Conservation (phyloP, 2,113 vertebrate species). For the Lanius collurio region DNA sequence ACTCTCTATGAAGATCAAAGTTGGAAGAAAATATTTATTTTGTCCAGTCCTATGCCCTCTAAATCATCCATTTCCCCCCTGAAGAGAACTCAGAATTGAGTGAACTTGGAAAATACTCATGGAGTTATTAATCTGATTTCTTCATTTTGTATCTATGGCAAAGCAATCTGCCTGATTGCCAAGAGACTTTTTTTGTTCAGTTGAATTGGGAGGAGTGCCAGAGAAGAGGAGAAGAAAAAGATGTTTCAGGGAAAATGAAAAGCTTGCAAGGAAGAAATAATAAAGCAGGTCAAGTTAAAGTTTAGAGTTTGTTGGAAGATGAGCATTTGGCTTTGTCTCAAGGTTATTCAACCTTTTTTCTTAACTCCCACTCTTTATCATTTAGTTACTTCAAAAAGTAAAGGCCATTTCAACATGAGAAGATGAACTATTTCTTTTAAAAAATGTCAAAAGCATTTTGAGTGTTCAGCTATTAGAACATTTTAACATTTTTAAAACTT, state of each 20-base stretch:
- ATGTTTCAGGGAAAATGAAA: background rate
- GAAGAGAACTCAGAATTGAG: background rate
- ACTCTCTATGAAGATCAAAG: background rate
- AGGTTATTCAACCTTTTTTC: constrained; percentile 2
- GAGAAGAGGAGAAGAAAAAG: background rate
- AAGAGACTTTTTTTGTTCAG: background rate
- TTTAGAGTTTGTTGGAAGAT: background rate
- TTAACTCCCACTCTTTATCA: background rate
- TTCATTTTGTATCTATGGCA: background rate
- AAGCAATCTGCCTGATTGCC: background rate
- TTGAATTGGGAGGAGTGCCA: background rate
- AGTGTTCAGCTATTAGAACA: background rate
- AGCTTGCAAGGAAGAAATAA: background rate
- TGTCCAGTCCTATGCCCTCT: background rate
- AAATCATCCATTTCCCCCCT: background rate
- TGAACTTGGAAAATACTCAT: background rate
- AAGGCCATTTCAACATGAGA: background rate
- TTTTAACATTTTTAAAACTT: background rate
- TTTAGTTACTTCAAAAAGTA: background rate
- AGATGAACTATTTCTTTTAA: background rate
- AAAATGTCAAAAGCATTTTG: background rate
- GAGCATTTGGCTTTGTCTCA: background rate
- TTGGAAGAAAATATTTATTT: background rate
- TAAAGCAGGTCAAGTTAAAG: background rate
- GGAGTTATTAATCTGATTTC: background rate